phyloP scores from a whole-genome alignment of 2,113 vertebrate species.

The Cyanoliseus patagonus region DNA sequence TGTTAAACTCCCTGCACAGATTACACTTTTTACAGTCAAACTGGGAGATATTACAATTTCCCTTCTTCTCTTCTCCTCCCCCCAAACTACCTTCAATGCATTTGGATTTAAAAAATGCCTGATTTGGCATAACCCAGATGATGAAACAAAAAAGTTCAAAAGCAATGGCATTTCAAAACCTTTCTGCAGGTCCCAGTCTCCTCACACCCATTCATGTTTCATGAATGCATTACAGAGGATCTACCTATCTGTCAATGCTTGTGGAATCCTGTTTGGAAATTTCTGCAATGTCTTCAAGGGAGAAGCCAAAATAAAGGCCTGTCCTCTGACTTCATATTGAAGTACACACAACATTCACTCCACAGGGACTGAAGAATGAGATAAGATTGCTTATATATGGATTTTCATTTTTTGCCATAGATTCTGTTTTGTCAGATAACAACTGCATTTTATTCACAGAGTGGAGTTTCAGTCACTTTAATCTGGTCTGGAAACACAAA shows the following conservation, averaged over 20 bases:
- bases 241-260: not conserved
- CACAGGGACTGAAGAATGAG: not conserved
- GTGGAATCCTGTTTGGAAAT: not conserved
- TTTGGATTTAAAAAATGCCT: not conserved
- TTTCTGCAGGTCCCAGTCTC: not conserved
- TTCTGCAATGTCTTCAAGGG: not conserved
- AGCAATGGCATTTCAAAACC: not conserved
- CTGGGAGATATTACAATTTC: not conserved
- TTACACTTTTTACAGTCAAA: not conserved
- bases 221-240: not conserved
- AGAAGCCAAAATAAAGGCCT: not conserved
- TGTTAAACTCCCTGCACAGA: not conserved
- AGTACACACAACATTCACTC: not conserved
- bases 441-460: not conserved
- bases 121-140: not conserved
- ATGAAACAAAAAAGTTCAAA: not conserved
- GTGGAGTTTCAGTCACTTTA: not conserved
- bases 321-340: not conserved
- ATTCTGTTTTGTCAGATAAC: not conserved
- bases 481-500: not conserved
- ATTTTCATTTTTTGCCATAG: not conserved
- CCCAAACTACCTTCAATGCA: not conserved
- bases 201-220: not conserved
- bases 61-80: not conserved
- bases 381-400: not conserved